These are phyloP conservation scores for Ibidorhyncha struthersii DNA, from an alignment of 2,113 vertebrate genomes.

Conservation along the genomic window DNA sequence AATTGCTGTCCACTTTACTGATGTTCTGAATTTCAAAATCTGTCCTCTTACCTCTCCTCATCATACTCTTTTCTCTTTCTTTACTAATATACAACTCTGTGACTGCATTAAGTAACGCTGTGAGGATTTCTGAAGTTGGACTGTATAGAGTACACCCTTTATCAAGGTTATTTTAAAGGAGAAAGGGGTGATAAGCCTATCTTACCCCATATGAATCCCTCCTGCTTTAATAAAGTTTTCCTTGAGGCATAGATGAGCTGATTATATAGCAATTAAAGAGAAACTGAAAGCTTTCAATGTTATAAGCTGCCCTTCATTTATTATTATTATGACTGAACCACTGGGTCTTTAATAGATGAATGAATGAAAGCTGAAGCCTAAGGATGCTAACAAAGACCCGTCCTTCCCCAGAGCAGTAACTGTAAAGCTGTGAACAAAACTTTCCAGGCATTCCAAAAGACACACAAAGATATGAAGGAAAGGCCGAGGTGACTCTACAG, in stretches of 20 bases:
- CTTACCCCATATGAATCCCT: neutral
- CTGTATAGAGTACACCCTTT: neutral
- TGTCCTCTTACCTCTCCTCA: neutral
- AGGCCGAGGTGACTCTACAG: neutral
- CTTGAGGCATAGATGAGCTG: neutral
- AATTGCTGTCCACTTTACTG: neutral
- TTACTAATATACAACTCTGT: neutral
- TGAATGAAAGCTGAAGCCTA: conserved; percentile 7
- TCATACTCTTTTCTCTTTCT: neutral
- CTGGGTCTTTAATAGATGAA: neutral
- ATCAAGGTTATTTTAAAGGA: neutral
- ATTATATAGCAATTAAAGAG: neutral
- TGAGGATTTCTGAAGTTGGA: neutral
- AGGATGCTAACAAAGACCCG: neutral
- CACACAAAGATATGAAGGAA: neutral
- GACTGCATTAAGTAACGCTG: neutral
- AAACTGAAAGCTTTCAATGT: neutral
- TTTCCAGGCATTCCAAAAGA: neutral
- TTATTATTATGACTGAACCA: neutral
- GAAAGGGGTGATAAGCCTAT: neutral
- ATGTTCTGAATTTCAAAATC: neutral
- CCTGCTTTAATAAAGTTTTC: neutral
- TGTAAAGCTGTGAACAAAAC: conserved; percentile 7
- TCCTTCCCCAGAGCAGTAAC: neutral
- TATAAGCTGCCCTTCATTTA: neutral